Evolutionary conservation across 2,888 invertebrate species (phyloP), one percentile per base, ranked within the genome.

Genomic region (Macaria liturata): DNA sequence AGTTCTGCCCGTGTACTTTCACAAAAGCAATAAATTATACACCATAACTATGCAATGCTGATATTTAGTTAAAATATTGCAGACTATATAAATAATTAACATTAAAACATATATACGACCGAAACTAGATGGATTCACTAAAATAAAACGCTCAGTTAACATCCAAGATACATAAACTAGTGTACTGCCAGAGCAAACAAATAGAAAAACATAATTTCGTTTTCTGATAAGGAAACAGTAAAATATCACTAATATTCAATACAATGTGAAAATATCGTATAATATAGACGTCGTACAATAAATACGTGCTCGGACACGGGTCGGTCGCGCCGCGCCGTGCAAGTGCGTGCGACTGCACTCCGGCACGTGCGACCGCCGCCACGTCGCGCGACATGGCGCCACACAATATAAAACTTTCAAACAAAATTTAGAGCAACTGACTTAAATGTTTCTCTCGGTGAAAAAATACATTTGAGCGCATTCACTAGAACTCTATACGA

Each of bases 61-160:
- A 79, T 81, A 76, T 77, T 78, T 74, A 67, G 67, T 72, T 77
- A 77, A 74, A 81, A 78, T 83, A 87, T 86, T 82, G 83, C 81
- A 78, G 76, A 75, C 73, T 77, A 80, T 75, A 71, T 70, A 72
- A 56, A 65, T 74, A 77, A 79, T 69, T 72, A 77, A 80, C 71
- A 76, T 79, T 77, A 75, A 78, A 78, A 80, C 52, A 61, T 57
- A 58, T 54, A 75, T 67, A 75, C 62, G 72, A 78, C 72, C 66
- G 72, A 76, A 80, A 69, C 62, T 66, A 73, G 66, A 70, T 66
- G 71, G 70, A 72, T 70, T 74, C 75, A 75, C 64, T 69, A 68
- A 76, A 78, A 77, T 77, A 79, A 75, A 75, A 71, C 74, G 63
- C 70, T 73, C 70, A 76, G 71, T 66, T 71, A 67, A 64, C 75